phyloP scores from a whole-genome alignment of 64 coral and sea anemone species.

The Actinia tenebrosa region DNA sequence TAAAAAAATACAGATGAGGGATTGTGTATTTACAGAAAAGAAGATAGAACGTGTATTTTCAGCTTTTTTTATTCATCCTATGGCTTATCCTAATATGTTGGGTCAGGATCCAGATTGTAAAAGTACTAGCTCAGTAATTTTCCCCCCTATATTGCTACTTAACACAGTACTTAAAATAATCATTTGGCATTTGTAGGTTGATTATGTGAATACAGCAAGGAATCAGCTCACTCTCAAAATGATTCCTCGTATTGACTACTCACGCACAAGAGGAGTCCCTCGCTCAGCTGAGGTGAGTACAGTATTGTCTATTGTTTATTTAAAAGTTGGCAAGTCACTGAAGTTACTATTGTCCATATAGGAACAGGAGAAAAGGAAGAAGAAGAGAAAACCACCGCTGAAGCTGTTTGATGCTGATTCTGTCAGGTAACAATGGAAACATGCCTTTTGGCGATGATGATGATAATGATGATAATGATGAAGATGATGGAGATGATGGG shows the following conservation, averaged over 20 bases:
- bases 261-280: slow-evolving; percentile 69
- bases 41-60: too few species aligned
- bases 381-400: slow-evolving; percentile 81
- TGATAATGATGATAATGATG: too few species aligned
- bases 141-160: too few species aligned
- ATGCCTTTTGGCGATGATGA: not conserved
- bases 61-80: too few species aligned
- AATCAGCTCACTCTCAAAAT: slow-evolving; percentile 99
- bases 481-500: too few species aligned
- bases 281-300: slow-evolving; percentile 68
- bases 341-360: slow-evolving; percentile 2
- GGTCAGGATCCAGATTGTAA: too few species aligned
- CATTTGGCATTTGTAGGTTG: slow-evolving; percentile 39
- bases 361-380: slow-evolving; percentile 84
- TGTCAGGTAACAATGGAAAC: slow-evolving; percentile 46
- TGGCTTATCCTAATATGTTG: too few species aligned
- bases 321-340: not conserved
- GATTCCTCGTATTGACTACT: slow-evolving; percentile 96
- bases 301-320: not conserved
- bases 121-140: too few species aligned
- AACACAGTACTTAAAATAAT: too few species aligned
- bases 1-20: too few species aligned
- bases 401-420: slow-evolving; percentile 94
- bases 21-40: too few species aligned
- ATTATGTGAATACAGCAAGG: slow-evolving; percentile 96